Base-by-base conservation (phyloP, 35 echinoderm and acorn worm genomes). In the Stichopus chloronotus region DNA sequence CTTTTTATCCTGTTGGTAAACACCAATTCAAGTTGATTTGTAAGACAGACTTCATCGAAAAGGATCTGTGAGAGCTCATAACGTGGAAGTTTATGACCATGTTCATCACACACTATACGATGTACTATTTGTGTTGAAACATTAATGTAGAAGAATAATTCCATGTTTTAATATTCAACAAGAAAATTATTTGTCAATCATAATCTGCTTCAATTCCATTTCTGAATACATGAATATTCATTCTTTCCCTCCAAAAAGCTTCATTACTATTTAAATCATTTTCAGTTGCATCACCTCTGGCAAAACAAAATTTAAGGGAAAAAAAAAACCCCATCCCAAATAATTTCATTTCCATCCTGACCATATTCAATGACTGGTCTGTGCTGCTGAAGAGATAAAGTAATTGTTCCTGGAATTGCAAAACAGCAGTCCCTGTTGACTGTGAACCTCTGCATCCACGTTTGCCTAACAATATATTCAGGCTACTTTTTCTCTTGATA, bases 311-410 rank as follows among this genome's bases (percentile, higher is more conserved):
- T 13, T 13, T 71, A 13, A 13, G 63, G 63, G 8, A 9, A 71
- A 71, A 71, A 71, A n/a, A 71, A 71, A 11, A 11, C 1, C n/a
- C 63, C 63, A 71, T 71, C 4, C 10, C 63, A n/a, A 13, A 71
- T 71, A 13, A 9, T 1, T 71, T 71, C 63, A 71, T 71, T n/a
- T 71, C 63, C 63, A 71, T 71, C 63, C 63, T n/a, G n/a, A 71
- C 63, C 63, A 71, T 71, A 71, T 71, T 71, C 63, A 71, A 71
- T 71, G n/a, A 71, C 63, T 71, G 10, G 63, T 71, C 63, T 71
- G 63, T 71, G 4, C 1, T 71, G 63, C 63, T 71, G 63, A n/a
- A 4, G 63, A 4, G 63, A 71, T 71, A 2, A n/a, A 4, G 4
- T 71, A 71, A 71, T 1, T 71, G 63, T 71, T 71, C 63, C 63